Evolutionary conservation across 2,888 invertebrate genomes (phyloP), one percentile per base, ranked within the genome.

Genomic region (Agrotis segetum): DNA sequence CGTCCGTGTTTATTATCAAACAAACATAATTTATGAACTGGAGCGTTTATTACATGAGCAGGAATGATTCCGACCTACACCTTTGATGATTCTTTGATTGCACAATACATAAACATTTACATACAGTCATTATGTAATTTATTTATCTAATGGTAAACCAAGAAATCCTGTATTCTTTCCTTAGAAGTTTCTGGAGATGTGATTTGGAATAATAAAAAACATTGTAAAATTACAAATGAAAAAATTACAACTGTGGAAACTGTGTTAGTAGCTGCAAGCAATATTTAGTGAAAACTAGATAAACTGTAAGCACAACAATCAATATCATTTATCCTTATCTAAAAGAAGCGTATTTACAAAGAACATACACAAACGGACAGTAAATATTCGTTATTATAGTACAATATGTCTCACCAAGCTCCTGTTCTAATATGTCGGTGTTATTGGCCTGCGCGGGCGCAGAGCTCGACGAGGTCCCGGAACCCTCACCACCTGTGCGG

Each of bases 401-500:
- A 78, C 70, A 76, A 68, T 71, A 74, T 68, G 67, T 88, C 95
- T 95, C 92, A 96, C 96, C 96, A 85, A 95, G 93, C 85, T 94
- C 94, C 84, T 94, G 93, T 85, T 95, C 95, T 83, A 90, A 87
- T 84, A 95, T 89, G 82, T 92, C 93, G 64, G 88, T 88, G 87
- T 90, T 89, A 74, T 84, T 88, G 67, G 50, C 73, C 77, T 88
- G 91, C 77, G 91, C 87, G 66, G 91, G 86, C 69, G 87, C 80
- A 75, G 87, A 83, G 71, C 89, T 88, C 69, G 93, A 86, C 17
- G 94, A 92, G 2, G 94, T 88, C 64, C 93, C 92, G 61, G 95
- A 88, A 77, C 87, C 89, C 61, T 95, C 96, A 68, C 91, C 95
- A 95, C 96, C 96, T 96, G 94, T 77, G 77, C 56, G 71, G 47